These are phyloP conservation scores for Leptopilina clavipes DNA, from an alignment of 1,140 invertebrate genomes.

Conservation along the genomic window DNA sequence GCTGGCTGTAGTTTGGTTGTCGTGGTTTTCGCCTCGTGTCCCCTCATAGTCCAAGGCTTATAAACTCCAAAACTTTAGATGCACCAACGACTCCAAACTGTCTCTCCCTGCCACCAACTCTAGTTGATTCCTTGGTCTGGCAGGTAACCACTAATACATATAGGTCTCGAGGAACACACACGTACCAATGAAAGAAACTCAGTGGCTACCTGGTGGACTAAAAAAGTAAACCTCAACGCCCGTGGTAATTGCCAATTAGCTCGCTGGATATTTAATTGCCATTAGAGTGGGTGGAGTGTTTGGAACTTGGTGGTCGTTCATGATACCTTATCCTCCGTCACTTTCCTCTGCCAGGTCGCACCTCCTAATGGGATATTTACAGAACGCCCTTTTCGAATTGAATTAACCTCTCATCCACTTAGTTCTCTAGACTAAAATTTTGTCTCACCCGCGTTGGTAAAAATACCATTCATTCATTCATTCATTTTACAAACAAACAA, in stretches of 20 bases:
- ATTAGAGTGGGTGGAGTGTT: conserved; percentile 60
- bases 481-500: too few relatives aligned
- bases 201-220: conserved; percentile 59
- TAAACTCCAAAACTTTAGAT: conserved; percentile 38
- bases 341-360: conserved; percentile 28
- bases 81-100: conserved; percentile 51
- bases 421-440: neutral
- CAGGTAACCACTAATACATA: conserved; percentile 48
- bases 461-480: neutral
- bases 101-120: conserved; percentile 40
- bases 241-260: conserved; percentile 75
- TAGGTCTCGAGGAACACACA: conserved; percentile 40
- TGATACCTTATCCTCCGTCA: conserved; percentile 22
- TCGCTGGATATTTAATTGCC: conserved; percentile 73
- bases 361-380: conserved; percentile 27
- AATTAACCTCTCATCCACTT: neutral
- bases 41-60: conserved; percentile 24
- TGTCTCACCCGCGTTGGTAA: neutral
- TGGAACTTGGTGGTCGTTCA: conserved; percentile 48
- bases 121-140: conserved; percentile 52
- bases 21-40: conserved; percentile 45
- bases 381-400: conserved; percentile 14
- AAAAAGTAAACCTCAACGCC: conserved; percentile 62
- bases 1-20: conserved; percentile 38
- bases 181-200: conserved; percentile 52